Conservation (phyloP, 2,797 vertebrate species). For the Coreius guichenoti region DNA sequence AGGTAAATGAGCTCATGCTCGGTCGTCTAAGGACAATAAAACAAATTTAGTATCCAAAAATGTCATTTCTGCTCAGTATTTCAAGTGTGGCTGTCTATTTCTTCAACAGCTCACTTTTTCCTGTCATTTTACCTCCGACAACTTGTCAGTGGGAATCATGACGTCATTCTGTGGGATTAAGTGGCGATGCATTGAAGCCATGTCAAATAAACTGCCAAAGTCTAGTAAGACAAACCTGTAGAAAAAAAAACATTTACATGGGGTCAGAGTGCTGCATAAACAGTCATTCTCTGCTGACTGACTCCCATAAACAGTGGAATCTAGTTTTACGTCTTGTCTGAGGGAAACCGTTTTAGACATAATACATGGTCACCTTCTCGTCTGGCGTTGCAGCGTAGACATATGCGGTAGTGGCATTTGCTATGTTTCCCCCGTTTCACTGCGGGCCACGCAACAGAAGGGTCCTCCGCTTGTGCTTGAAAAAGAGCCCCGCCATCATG, state of each 20-base stretch:
- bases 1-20: slow-evolving; percentile 19
- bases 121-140: slow-evolving; percentile 38
- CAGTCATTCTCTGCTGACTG: slow-evolving; percentile 52
- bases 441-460: not conserved
- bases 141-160: slow-evolving; percentile 50
- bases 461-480: not conserved
- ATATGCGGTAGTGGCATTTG: not conserved
- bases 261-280: slow-evolving; percentile 42
- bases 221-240: slow-evolving; percentile 4
- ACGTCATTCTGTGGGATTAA: slow-evolving; percentile 50
- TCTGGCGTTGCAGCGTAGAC: not conserved
- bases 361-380: slow-evolving; percentile 51
- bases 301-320: slow-evolving; percentile 51
- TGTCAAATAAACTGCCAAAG: slow-evolving; percentile 41
- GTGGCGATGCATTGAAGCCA: slow-evolving; percentile 49
- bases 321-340: slow-evolving; percentile 53
- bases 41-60: slow-evolving; percentile 8
- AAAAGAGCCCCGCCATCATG: not conserved
- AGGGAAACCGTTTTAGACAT: slow-evolving; percentile 53
- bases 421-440: not conserved
- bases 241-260: slow-evolving; percentile 58
- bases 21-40: slow-evolving; percentile 20
- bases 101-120: slow-evolving; percentile 30
- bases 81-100: not conserved
- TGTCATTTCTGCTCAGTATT: not conserved